Conservation (phyloP, 2,797 vertebrate species). For the Rhincodon typus region DNA sequence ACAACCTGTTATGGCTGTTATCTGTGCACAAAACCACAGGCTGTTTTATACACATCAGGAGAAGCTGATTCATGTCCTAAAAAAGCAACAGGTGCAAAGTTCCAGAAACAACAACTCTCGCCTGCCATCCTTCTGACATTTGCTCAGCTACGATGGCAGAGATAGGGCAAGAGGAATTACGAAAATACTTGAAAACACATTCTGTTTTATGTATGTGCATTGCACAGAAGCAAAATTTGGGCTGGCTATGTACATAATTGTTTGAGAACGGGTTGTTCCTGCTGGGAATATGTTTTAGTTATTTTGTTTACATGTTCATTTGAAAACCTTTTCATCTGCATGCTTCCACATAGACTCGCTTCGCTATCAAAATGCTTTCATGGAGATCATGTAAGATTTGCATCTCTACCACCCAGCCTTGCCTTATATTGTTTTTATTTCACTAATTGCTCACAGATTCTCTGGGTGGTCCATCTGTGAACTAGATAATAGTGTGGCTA, state of each 20-base stretch:
- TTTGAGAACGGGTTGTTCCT: not conserved
- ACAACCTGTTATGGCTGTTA: not conserved
- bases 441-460: slow-evolving; percentile 58
- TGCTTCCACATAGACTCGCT: slow-evolving; percentile 51
- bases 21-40: not conserved
- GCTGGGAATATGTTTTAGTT: not conserved
- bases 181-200: not conserved
- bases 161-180: not conserved
- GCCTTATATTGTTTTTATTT: slow-evolving; percentile 44
- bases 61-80: not conserved
- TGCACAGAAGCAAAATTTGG: not conserved
- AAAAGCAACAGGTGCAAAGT: not conserved
- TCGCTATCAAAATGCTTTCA: slow-evolving; percentile 59
- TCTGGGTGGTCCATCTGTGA: slow-evolving; percentile 64
- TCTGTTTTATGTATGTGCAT: not conserved
- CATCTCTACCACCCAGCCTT: not conserved
- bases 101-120: not conserved
- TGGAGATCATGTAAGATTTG: slow-evolving; percentile 62
- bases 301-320: not conserved
- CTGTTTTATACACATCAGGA: not conserved
- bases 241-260: not conserved
- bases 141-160: not conserved
- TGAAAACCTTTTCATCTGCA: slow-evolving; percentile 42
- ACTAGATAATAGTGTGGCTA: slow-evolving; percentile 56
- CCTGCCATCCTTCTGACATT: not conserved